These are phyloP conservation scores for Muschampia plurimacula DNA, from an alignment of 2,888 invertebrate genomes.

Conservation along the genomic window DNA sequence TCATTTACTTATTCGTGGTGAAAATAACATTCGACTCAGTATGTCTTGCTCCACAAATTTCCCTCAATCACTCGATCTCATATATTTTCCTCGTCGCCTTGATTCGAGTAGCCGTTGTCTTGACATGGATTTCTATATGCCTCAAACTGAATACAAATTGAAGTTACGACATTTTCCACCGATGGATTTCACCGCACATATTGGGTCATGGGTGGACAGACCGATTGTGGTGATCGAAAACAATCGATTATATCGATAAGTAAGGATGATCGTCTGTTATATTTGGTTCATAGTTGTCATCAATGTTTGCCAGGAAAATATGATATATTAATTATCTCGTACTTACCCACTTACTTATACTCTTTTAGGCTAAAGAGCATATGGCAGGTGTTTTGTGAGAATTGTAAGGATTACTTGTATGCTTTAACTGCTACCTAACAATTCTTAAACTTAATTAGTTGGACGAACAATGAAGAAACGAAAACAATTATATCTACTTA, in stretches of 20 bases:
- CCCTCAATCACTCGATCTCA: constrained; percentile 37
- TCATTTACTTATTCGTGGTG: neutral
- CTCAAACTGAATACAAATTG: constrained; percentile 79
- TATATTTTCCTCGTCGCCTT: constrained; percentile 76
- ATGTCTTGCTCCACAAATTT: constrained; percentile 48
- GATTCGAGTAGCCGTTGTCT: constrained; percentile 59
- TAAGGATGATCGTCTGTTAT: constrained; percentile 41
- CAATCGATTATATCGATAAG: constrained; percentile 47
- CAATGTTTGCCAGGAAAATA: neutral
- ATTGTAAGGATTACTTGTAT: neutral
- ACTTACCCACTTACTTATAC: neutral
- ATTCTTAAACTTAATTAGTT: no score
- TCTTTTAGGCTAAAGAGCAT: neutral
- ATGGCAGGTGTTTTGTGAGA: neutral
- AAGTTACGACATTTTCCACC: constrained; percentile 70
- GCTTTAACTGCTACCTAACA: neutral
- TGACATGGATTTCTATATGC: constrained; percentile 83
- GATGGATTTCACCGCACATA: constrained; percentile 82
- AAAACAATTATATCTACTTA: constrained; percentile 86
- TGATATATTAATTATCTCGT: neutral
- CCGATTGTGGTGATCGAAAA: constrained; percentile 44
- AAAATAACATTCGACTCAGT: constrained; percentile 9
- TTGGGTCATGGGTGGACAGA: constrained; percentile 80
- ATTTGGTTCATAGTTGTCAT: constrained; percentile 17
- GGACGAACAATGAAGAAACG: neutral